Evolutionary conservation across 2,888 invertebrate species (phyloP), one percentile per base, ranked within the genome.

Genomic region (Amitus sp.): DNA sequence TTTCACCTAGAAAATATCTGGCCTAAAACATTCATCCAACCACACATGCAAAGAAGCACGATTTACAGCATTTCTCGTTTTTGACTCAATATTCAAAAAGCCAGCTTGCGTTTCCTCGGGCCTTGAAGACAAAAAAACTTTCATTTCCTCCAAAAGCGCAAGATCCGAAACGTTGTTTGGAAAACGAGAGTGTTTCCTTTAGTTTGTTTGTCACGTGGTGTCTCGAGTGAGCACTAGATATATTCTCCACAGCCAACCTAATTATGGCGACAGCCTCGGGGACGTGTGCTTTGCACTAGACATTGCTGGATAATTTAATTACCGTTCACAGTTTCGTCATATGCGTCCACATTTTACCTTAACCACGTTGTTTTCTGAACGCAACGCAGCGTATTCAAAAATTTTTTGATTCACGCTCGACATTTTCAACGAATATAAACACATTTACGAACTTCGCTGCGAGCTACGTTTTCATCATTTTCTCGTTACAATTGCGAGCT

Each of bases 201-300:
- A 18, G 42, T 20, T 42, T 39, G 39, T 18, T 15, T 42, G 42
- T 42, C 20, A 20, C 20, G 12, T 20, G 20, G 42, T 20, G 42
- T 42, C 42, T 42, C 42, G 19, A 42, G 42, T 42, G 42, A 20
- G 20, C 42, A 20, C 19, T 42, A 42, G 42, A 42, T 42, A 20
- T 20, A 20, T 42, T 19, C 9, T 20, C 19, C 42, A 2, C 42
- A 2, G 15, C 42, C 42, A 20, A 42, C 42, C 18, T 20, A 42
- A 42, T 42, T 42, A 42, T 42, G 42, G n/a, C 6, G 12, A 42
- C 20, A 42, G 42, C 42, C 19, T 18, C 19, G 42, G 19, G n/a
- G 42, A 42, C 15, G 20, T 42, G 42, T 42, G 5, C 20, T 19
- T 9, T 42, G 19, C 42, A 17, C 13, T 17, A 42, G 19, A 42